phyloP scores from a whole-genome alignment of 2,797 vertebrate species.

The Capromys pilorides region DNA sequence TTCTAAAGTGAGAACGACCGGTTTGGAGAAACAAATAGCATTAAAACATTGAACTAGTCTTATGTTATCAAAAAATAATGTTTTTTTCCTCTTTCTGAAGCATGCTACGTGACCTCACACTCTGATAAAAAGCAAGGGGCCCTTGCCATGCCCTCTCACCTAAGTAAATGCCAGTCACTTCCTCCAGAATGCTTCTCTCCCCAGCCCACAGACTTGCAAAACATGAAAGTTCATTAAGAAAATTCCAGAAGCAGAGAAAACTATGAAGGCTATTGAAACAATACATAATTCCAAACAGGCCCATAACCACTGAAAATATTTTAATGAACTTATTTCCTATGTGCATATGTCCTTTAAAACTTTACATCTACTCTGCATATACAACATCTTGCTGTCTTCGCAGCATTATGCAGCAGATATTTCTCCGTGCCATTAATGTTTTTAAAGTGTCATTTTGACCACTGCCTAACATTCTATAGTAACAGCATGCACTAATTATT shows the following conservation, averaged over 20 bases:
- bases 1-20: background rate
- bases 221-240: background rate
- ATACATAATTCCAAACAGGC: background rate
- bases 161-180: background rate
- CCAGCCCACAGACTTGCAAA: background rate
- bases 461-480: slow-evolving; percentile 11
- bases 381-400: background rate
- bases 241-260: background rate
- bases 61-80: slow-evolving; percentile 39
- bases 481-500: slow-evolving; percentile 1
- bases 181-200: background rate
- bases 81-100: background rate
- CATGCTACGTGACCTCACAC: background rate
- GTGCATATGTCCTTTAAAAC: background rate
- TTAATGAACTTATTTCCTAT: background rate
- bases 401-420: background rate
- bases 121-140: background rate
- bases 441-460: slow-evolving; percentile 24
- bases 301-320: background rate
- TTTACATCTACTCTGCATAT: background rate
- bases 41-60: slow-evolving; percentile 10
- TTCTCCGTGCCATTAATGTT: background rate
- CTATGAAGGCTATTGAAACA: background rate
- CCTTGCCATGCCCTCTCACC: background rate
- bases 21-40: background rate